Conservation (phyloP, 2,888 invertebrate genomes). For the Spilarctia lutea region DNA sequence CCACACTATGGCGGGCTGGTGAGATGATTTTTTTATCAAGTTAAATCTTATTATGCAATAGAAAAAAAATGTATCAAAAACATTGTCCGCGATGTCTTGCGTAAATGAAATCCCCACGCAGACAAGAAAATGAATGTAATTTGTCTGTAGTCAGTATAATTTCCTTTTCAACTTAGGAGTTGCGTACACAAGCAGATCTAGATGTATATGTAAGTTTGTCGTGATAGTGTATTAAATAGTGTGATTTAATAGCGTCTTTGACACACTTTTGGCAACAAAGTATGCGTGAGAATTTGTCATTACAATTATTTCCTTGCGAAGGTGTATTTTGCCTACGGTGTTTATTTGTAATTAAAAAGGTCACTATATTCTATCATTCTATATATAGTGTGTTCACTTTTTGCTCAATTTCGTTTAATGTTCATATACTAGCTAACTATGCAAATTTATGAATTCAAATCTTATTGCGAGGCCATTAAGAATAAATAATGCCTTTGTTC, state of each 20-base stretch:
- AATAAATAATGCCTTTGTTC: background rate
- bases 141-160: background rate
- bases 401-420: background rate
- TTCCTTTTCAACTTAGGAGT: background rate
- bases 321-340: background rate
- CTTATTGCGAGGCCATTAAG: background rate
- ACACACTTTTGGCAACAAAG: slow-evolving; percentile 22
- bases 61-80: background rate
- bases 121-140: background rate
- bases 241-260: slow-evolving; percentile 25
- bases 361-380: background rate
- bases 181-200: slow-evolving; percentile 2
- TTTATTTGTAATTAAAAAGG: slow-evolving; percentile 2
- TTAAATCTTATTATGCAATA: background rate
- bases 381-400: background rate
- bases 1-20: no score
- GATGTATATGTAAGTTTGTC: slow-evolving; percentile 4
- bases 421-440: background rate
- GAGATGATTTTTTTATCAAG: no score
- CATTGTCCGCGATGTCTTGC: background rate
- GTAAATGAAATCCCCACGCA: background rate
- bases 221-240: slow-evolving; percentile 18
- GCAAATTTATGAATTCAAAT: background rate
- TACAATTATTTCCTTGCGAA: slow-evolving; percentile 11
- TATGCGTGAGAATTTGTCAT: slow-evolving; percentile 23